Percentiles rank a stretch among this genome's conserved stretches.
These are phyloP conservation scores for Maniola hyperantus DNA, from an alignment of 2,888 invertebrate species.

Conservation along the genomic window DNA sequence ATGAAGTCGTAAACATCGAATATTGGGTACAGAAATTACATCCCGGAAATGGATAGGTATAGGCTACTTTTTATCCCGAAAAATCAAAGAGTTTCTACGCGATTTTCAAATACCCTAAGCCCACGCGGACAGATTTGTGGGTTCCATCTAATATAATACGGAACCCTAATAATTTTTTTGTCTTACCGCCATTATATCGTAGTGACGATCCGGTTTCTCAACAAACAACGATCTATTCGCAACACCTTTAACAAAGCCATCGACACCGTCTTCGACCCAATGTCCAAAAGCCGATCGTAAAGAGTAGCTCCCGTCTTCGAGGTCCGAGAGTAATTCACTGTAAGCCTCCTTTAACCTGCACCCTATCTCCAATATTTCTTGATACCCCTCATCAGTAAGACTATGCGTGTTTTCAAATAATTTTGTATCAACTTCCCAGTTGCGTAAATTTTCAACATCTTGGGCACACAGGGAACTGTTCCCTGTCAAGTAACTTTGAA, in stretches of 20 bases:
- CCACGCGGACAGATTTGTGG: too few species aligned
- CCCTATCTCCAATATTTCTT: slow-evolving; percentile 85
- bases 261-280: slow-evolving; percentile 82
- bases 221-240: slow-evolving; percentile 41
- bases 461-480: slow-evolving; percentile 67
- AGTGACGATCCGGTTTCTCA: slow-evolving; percentile 40
- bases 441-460: slow-evolving; percentile 65
- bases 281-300: slow-evolving; percentile 82
- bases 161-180: too few species aligned
- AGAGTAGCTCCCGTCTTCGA: slow-evolving; percentile 72
- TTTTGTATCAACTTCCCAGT: slow-evolving; percentile 54
- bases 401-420: slow-evolving; percentile 54
- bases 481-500: slow-evolving; percentile 56
- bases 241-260: slow-evolving; percentile 83
- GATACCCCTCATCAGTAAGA: slow-evolving; percentile 72
- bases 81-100: too few species aligned
- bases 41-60: too few species aligned
- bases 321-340: slow-evolving; percentile 69
- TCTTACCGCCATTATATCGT: slow-evolving; percentile 47
- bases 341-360: slow-evolving; percentile 62
- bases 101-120: too few species aligned
- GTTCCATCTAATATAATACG: too few species aligned
- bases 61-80: too few species aligned
- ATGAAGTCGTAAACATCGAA: too few species aligned
- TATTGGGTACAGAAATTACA: too few species aligned